Evolutionary conservation across 2,113 vertebrate species (phyloP).

Genomic region (Stomatorhinus ivindoensis): DNA sequence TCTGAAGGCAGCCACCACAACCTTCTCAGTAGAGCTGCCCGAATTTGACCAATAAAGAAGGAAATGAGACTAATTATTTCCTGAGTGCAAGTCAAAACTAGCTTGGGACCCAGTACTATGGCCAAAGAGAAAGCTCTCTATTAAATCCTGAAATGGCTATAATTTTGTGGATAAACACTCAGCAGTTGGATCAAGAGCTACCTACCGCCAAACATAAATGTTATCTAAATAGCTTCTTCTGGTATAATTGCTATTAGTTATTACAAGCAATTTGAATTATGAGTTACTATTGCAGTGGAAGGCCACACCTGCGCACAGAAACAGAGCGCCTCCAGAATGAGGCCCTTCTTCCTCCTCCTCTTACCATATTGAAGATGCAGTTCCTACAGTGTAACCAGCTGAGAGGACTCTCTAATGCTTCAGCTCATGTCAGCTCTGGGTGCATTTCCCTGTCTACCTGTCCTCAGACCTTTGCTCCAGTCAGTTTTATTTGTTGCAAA

Average conservation of each 20-base stretch:
- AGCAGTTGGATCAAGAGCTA: slow-evolving; percentile 27
- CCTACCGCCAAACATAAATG: slow-evolving; percentile 31
- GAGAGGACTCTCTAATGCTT: not conserved
- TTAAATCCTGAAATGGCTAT: slow-evolving; percentile 28
- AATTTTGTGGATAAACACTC: slow-evolving; percentile 30
- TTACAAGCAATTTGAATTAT: slow-evolving; percentile 25
- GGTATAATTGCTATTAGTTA: slow-evolving; percentile 28
- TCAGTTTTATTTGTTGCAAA: not conserved
- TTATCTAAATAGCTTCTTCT: slow-evolving; percentile 25
- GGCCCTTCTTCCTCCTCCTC: not conserved
- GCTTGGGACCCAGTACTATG: slow-evolving; percentile 29
- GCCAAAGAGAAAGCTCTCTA: slow-evolving; percentile 29
- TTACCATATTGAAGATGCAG: not conserved
- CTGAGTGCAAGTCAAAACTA: slow-evolving; percentile 47
- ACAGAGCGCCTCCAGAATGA: not conserved
- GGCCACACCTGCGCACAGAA: not conserved
- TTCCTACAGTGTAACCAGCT: not conserved
- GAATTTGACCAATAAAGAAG: slow-evolving; percentile 33
- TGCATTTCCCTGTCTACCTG: not conserved
- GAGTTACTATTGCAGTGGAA: slow-evolving; percentile 18
- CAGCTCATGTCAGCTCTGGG: not conserved
- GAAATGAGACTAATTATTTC: slow-evolving; percentile 56
- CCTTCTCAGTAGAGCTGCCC: slow-evolving; percentile 32
- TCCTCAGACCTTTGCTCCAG: not conserved
- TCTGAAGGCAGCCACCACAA: slow-evolving; percentile 42